A percentile compares a stretch with the other conserved stretches of the same genome.
Conservation (phyloP, 30 jellyfish, hydroid and myxozoan genomes). For the Morbakka virulenta region DNA sequence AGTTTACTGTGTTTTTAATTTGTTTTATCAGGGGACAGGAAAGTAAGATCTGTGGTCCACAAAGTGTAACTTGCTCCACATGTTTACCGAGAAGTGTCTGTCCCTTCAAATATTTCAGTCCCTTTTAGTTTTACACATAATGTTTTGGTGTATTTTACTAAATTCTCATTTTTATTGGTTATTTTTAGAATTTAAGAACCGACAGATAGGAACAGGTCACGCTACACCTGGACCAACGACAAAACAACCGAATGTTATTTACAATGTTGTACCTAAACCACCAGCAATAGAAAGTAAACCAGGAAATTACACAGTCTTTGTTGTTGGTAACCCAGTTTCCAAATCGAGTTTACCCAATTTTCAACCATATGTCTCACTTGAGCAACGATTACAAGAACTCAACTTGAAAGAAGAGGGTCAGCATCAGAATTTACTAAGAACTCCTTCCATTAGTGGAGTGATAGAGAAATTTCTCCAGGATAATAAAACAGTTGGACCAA, state of each 20-base stretch:
- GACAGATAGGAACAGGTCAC: neutral
- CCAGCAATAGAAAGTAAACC: slow-evolving; percentile 8
- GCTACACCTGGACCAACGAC: slow-evolving; percentile 3
- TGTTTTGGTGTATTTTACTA: too few species aligned
- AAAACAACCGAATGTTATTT: slow-evolving; percentile 10
- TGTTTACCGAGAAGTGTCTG: too few species aligned
- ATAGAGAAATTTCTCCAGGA: neutral
- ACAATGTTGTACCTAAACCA: slow-evolving; percentile 42
- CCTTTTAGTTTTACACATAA: too few species aligned
- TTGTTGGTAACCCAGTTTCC: neutral
- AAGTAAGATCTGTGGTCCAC: too few species aligned
- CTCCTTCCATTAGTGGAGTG: neutral
- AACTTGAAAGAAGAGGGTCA: neutral
- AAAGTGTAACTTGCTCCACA: too few species aligned
- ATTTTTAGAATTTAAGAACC: slow-evolving; percentile 27
- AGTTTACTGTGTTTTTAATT: too few species aligned
- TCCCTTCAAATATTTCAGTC: too few species aligned
- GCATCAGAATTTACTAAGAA: neutral
- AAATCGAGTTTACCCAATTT: neutral
- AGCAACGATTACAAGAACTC: neutral
- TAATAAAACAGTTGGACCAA: too few species aligned
- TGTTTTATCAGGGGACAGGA: too few species aligned
- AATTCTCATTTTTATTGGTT: neutral
- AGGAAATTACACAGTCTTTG: neutral
- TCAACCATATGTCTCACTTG: too few species aligned